Evolutionary conservation across 2,113 vertebrate species (phyloP).

Genomic region (Burhinus oedicnemus): DNA sequence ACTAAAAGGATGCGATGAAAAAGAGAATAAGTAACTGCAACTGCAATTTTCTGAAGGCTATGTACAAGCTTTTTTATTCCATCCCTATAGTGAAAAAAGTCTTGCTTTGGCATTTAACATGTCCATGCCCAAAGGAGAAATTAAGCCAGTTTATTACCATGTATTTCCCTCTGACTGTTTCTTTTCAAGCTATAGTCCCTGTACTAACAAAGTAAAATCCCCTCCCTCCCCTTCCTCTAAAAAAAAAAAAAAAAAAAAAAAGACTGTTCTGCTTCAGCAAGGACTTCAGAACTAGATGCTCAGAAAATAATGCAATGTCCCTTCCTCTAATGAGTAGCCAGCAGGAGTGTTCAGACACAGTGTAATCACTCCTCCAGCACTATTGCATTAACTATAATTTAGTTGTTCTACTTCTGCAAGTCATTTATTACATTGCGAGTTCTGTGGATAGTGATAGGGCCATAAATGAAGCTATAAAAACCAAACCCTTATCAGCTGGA

Average conservation of each 20-base stretch:
- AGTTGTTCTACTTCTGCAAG: slow-evolving; percentile 25
- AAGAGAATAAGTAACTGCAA: background rate
- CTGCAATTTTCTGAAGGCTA: background rate
- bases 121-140: background rate
- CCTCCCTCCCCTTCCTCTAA: too few species aligned
- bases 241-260: background rate
- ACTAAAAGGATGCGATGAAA: background rate
- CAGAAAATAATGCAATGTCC: slow-evolving; percentile 4
- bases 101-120: background rate
- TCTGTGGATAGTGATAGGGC: background rate
- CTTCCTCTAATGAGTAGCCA: slow-evolving; percentile 8
- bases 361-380: slow-evolving; percentile 5
- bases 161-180: background rate
- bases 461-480: slow-evolving; percentile 35
- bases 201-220: background rate
- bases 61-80: background rate
- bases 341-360: background rate
- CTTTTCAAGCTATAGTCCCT: background rate
- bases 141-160: background rate
- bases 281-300: background rate
- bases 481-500: background rate
- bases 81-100: background rate
- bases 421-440: background rate
- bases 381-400: slow-evolving; percentile 34
- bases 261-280: background rate